Percentiles rank a stretch among this genome's conserved stretches.
phyloP scores from a whole-genome alignment of 2,113 vertebrate species.

The Anhinga rufa region DNA sequence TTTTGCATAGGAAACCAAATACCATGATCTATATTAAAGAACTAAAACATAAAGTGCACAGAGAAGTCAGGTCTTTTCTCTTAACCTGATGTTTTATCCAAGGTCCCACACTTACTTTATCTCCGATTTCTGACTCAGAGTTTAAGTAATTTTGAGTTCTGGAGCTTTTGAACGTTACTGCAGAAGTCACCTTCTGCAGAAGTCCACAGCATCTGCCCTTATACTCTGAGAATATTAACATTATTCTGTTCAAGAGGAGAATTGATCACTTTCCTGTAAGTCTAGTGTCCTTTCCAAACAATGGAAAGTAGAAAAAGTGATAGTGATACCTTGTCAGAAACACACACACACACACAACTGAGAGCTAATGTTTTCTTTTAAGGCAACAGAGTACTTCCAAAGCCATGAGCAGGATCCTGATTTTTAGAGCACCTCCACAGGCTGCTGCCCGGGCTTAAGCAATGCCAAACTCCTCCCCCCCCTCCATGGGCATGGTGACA shows the following conservation, averaged over 20 bases:
- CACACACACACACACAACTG: background rate
- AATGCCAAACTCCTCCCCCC: background rate
- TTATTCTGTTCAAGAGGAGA: background rate
- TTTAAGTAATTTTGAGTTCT: background rate
- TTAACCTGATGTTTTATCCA: background rate
- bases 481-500: background rate
- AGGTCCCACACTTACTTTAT: background rate
- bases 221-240: background rate
- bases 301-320: background rate
- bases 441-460: background rate
- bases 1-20: background rate
- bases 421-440: background rate
- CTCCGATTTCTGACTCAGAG: background rate
- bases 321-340: background rate
- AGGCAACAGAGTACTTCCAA: background rate
- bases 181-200: background rate
- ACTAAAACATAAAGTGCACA: background rate
- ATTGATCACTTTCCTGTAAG: background rate
- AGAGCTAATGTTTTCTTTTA: background rate
- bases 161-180: background rate
- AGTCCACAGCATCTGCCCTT: background rate
- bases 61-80: background rate
- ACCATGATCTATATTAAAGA: background rate
- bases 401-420: background rate
- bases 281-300: background rate